Evolutionary conservation across 2,113 vertebrate genomes (phyloP).

Genomic region (Oenanthe oenanthe): DNA sequence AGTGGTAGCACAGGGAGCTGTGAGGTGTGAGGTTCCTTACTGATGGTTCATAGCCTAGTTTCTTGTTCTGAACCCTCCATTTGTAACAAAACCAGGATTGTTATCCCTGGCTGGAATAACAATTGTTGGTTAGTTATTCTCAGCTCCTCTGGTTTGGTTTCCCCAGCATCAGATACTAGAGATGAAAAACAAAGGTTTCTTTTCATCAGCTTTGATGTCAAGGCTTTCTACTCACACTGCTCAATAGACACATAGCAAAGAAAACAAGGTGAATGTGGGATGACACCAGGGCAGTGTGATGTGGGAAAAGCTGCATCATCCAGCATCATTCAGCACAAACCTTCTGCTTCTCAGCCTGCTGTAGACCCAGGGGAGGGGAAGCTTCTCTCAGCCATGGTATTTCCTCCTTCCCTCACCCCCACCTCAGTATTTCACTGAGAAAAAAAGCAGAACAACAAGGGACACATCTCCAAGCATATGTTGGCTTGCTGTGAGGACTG

Average conservation of each 20-base stretch:
- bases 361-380: not conserved
- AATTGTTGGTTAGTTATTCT: not conserved
- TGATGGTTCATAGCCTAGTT: not conserved
- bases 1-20: not conserved
- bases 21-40: not conserved
- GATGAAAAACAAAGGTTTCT: constrained; percentile 15
- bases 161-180: not conserved
- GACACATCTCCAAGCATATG: not conserved
- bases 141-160: not conserved
- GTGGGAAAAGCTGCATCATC: not conserved
- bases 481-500: not conserved
- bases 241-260: not conserved
- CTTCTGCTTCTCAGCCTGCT: not conserved
- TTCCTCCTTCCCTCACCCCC: not conserved
- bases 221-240: not conserved
- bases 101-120: not conserved
- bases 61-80: not conserved
- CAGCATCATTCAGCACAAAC: not conserved
- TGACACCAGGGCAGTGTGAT: not conserved
- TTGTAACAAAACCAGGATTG: not conserved
- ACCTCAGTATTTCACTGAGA: not conserved
- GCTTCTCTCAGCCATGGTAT: constrained; percentile 8
- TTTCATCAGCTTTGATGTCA: constrained; percentile 10
- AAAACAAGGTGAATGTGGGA: not conserved
- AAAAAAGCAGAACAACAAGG: not conserved